Percentiles rank a stretch among this genome's conserved stretches.
Conservation (phyloP, 2,113 vertebrate species). For the Lycocorax pyrrhopterus region DNA sequence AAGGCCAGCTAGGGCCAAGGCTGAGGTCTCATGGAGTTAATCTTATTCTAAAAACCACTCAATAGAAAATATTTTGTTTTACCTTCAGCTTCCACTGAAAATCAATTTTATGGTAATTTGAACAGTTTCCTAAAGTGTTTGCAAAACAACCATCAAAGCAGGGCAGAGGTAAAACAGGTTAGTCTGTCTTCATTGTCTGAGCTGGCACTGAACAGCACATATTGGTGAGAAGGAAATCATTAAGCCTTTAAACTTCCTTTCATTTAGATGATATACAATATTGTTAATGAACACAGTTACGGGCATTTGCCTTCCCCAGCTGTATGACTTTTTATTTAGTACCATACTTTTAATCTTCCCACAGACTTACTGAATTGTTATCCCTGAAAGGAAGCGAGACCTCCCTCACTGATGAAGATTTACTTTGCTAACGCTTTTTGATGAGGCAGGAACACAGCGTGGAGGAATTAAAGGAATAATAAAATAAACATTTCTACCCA, state of each 20-base stretch:
- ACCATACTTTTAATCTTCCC: constrained; percentile 40
- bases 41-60: constrained; percentile 41
- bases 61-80: constrained; percentile 1
- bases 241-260: constrained; percentile 39
- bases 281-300: constrained; percentile 26
- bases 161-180: constrained; percentile 17
- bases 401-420: constrained; percentile 25
- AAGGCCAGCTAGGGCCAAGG: constrained; percentile 48
- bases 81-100: not conserved
- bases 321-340: constrained; percentile 42
- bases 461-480: constrained; percentile 20
- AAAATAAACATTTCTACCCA: constrained; percentile 40
- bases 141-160: constrained; percentile 35
- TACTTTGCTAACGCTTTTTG: constrained; percentile 39
- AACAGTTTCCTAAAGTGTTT: constrained; percentile 30
- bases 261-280: constrained; percentile 36
- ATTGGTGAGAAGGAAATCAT: constrained; percentile 10
- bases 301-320: not conserved
- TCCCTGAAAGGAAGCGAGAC: constrained; percentile 25
- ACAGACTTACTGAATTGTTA: constrained; percentile 40
- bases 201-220: not conserved
- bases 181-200: not conserved
- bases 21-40: constrained; percentile 46
- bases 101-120: constrained; percentile 51
- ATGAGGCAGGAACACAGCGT: not conserved